phyloP scores from a whole-genome alignment of 1,140 invertebrate species.

The Littorina saxatilis region DNA sequence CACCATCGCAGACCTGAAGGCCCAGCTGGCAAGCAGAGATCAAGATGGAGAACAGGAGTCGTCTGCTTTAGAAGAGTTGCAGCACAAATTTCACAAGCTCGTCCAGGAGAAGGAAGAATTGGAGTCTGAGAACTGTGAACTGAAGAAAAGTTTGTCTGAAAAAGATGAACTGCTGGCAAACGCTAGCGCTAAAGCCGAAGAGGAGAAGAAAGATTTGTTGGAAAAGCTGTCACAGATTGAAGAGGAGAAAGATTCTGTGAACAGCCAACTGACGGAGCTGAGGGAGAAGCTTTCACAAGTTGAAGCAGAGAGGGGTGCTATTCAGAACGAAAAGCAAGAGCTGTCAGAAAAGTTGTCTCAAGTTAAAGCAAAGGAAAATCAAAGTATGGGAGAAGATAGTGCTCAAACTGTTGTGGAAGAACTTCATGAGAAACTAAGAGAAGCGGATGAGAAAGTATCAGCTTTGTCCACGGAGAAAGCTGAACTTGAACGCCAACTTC shows the following conservation, averaged over 20 bases:
- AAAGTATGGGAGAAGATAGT: not conserved
- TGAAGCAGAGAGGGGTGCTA: too few species aligned
- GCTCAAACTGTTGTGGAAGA: too few species aligned
- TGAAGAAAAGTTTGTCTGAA: slow-evolving; percentile 29
- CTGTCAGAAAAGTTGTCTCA: not conserved
- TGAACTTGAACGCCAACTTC: slow-evolving; percentile 2
- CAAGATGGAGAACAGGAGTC: slow-evolving; percentile 9
- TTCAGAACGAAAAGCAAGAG: slow-evolving; percentile 29
- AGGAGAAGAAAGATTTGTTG: slow-evolving; percentile 21
- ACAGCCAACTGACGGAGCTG: not conserved
- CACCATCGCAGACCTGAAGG: slow-evolving; percentile 6
- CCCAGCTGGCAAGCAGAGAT: not conserved
- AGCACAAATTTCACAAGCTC: slow-evolving; percentile 37
- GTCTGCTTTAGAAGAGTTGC: slow-evolving; percentile 24
- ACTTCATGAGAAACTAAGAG: not conserved
- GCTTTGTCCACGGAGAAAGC: slow-evolving; percentile 13
- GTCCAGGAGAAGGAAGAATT: slow-evolving; percentile 39
- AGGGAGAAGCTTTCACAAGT: too few species aligned
- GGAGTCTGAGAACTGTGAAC: slow-evolving; percentile 33
- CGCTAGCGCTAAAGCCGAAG: not conserved
- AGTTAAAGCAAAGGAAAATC: not conserved
- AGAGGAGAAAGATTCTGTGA: slow-evolving; percentile 4
- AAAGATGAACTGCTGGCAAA: slow-evolving; percentile 1
- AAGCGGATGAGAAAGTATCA: slow-evolving; percentile 14
- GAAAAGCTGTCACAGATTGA: slow-evolving; percentile 26